Evolutionary conservation across 1,140 invertebrate genomes (phyloP), one percentile per base, ranked within the genome.

Genomic region (Drosophila triauraria): DNA sequence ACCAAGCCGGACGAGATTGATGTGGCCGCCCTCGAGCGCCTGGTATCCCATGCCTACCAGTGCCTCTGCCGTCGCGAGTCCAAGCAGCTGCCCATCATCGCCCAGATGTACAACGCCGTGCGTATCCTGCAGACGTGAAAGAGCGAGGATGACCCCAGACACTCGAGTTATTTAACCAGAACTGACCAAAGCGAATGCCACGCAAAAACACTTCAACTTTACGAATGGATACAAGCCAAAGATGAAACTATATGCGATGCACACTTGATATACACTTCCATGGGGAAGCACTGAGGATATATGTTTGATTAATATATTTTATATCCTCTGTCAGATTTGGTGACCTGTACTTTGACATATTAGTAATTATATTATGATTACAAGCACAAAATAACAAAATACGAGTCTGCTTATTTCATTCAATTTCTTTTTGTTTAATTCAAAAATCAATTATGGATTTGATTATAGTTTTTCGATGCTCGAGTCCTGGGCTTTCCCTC

Each of bases 101-200:
- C 78, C 9, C 92, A 93, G 78, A 91, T 93, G 86, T 91, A 85
- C 67, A 92, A 93, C 51, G 92, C 92, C n/a, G 82, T 86, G 51
- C 75, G 78, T 25, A 54, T 91, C 30, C 76, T 92, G 51, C 86
- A 91, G 65, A 69, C 71, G 12, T 90, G 46, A 71, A 35, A 59
- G n/a, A 27, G 12, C 2, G 27, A 43, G 30, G 67, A 38, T 15
- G 8, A 65, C 9, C 8, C 32, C 53, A 72, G 4, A 12, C 68
- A 90, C 75, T 81, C 54, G n/a, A 15, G 17, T 78, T 64, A 61
- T 80, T 75, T 44, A 53, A 43, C 20, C 46, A 23, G 5, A 13
- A 2, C 2, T 30, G 35, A 38, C 6, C 2, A 30, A n/a, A 15
- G 15, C 48, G 10, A 13, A 8, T 30, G 27, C 42, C 42, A 30